Evolutionary conservation across 2,888 invertebrate genomes (phyloP), one percentile per base, ranked within the genome.

Genomic region (Tachina lurida): DNA sequence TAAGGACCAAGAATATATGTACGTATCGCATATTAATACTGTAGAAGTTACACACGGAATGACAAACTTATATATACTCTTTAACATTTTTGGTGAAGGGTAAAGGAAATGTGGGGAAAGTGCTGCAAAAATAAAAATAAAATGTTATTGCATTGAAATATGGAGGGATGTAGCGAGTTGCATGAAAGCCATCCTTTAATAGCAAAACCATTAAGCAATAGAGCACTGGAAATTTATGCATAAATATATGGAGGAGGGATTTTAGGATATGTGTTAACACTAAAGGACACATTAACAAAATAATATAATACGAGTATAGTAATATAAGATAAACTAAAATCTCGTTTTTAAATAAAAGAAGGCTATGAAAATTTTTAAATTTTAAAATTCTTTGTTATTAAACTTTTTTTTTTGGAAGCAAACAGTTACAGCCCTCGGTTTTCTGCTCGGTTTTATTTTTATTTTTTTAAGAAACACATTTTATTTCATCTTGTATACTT

Each of bases 151-250:
- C 60, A 49, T 41, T 68, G 39, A 56, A 76, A 76, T 76, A 12
- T 17, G 52, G 7, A 77, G 52, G 7, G 68, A 68, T 58, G 39
- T 49, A 77, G 67, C 58, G 60, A 54, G 45, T 63, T 75, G 60
- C 81, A 81, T 13, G 75, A n/a, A n/a, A n/a, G n/a, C 68, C 62
- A 81, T 54, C 31, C 54, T 15, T 52, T 68, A 68, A 52, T 62
- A 68, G n/a, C 5, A 19, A 15, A 71, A n/a, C 62, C 2, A 67
- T 60, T 58, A 22, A 54, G 17, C 13, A 47, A 58, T 22, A 19
- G 15, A 2, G n/a, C n/a, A 47, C 31, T 45, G 22, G 31, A 65
- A 76, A 54, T 9, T 45, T n/a, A 31, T 31, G 31, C 31, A 31
- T 31, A 31, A 2, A 31, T 31, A 31, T 31, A 19, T 22, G 41